Base-by-base conservation (phyloP, 2,113 vertebrate species). In the Austrofundulus limnaeus region DNA sequence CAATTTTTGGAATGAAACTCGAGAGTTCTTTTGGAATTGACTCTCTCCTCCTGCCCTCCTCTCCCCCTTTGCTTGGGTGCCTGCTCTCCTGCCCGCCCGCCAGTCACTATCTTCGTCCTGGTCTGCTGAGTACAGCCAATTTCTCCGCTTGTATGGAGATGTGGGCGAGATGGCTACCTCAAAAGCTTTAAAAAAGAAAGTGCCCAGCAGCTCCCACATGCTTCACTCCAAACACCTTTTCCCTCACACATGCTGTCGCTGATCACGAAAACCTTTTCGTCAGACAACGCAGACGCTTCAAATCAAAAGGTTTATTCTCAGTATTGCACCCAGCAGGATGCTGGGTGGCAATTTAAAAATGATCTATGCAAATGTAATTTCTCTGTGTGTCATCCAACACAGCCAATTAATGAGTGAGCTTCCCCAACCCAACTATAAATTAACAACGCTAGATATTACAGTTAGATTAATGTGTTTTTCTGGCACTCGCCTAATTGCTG, bases 391-490 rank as follows among this genome's bases (percentile, higher is more conserved):
- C 89, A 88, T 89, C 86, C 84, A 86, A 90, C 84, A 85, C 82
- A 85, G 87, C 87, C 80, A 91, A 92, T 92, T 92, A 92, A 92
- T 90, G 90, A 89, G 80, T 59, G 78, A 78, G 87, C 82, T 86
- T 86, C 82, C 80, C 75, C 83, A 80, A 87, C 83, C 68, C 82
- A 70, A 79, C 86, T 84, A 90, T 90, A 91, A 91, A 91, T 91
- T 87, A 92, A 87, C 85, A 75, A 71, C 78, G 81, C 77, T 81
- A 86, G 89, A 91, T 92, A 90, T 91, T 90, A 89, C 85, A 85
- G 90, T 80, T 78, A 89, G 91, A 90, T 92, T 87, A 90, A 91
- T 92, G 88, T 90, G 87, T 89, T 92, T 91, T 91, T 85, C 87
- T 84, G 86, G 79, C 85, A 87, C 84, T 88, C 84, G 84, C 71